Evolutionary conservation across 2,113 vertebrate species (phyloP), one percentile per base, ranked within the genome.

Genomic region (Struthidea cinerea): DNA sequence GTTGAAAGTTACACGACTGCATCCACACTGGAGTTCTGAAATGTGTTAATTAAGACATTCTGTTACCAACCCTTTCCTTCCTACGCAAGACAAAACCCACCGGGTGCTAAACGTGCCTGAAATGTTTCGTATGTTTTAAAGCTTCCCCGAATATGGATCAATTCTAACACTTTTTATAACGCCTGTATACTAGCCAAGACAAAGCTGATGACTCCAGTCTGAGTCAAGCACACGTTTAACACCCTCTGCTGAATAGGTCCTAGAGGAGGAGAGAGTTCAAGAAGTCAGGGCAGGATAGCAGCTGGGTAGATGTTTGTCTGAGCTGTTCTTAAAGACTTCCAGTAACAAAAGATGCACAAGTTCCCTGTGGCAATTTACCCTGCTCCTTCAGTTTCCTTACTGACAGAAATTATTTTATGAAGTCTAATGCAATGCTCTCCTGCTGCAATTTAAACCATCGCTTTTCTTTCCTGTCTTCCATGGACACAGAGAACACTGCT

Each of bases 11-110:
- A 55, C 71, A 22, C 4, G 16, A 59, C 63, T 77, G 55, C 90
- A 90, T 90, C 91, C 90, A 85, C 75, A 10, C 33, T 59, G 75
- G 87, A 94, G 84, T 41, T 96, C 61, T 93, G 87, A 94, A 93
- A 95, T 41, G 85, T 96, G 94, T 93, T 96, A 91, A 87, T 95
- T 65, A 80, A 96, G 91, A 90, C 91, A 90, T 91, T 96, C 84
- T 94, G 91, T 91, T 94, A 88, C 78, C 74, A 96, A 24, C 61
- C 78, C 81, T 80, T 91, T 85, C 84, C 93, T 94, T 96, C 95
- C 94, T 90, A 96, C 21, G 1, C 91, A 70, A 85, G 84, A 79
- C 93, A 96, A 95, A 95, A 91, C 93, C 94, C 82, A 87, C 67
- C 0, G 33, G 75, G 82, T 94, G 90, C 80, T 61, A 93, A 85